A percentile compares a stretch with the other conserved stretches of the same genome.
Evolutionary conservation across 53 echinoderm and acorn worm species (phyloP).

Genomic region (Zoroaster sp.): DNA sequence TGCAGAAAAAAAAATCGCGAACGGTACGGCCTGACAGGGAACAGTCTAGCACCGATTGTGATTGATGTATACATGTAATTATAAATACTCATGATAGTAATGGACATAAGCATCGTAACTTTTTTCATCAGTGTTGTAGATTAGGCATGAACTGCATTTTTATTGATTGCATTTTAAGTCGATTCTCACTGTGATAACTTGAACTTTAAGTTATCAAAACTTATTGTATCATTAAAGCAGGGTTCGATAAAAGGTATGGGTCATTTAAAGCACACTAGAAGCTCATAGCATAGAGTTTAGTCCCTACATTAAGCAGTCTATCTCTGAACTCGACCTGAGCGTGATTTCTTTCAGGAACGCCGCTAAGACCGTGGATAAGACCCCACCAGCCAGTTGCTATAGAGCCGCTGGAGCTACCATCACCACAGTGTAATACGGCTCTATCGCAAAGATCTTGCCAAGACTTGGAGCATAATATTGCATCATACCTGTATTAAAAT

Average conservation of each 20-base stretch:
- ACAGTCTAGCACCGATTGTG: too few relatives aligned
- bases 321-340: conserved; percentile 75
- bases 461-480: conserved; percentile 60
- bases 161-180: too few relatives aligned
- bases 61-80: too few relatives aligned
- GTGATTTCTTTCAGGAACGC: conserved; percentile 71
- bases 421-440: conserved; percentile 85
- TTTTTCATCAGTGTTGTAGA: too few relatives aligned
- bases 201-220: neutral
- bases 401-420: conserved; percentile 74
- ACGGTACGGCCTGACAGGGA: too few relatives aligned
- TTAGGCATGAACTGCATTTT: too few relatives aligned
- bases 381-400: conserved; percentile 93
- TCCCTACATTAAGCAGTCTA: conserved; percentile 61
- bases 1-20: too few relatives aligned
- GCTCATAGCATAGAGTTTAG: conserved; percentile 73
- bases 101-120: too few relatives aligned
- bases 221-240: neutral
- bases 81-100: too few relatives aligned
- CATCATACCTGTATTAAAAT: conserved; percentile 73
- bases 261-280: neutral
- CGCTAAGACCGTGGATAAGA: conserved; percentile 77
- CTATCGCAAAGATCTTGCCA: conserved; percentile 78
- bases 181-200: too few relatives aligned
- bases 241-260: neutral